Conservation (phyloP, 2,113 vertebrate genomes). For the Xerus inauris region DNA sequence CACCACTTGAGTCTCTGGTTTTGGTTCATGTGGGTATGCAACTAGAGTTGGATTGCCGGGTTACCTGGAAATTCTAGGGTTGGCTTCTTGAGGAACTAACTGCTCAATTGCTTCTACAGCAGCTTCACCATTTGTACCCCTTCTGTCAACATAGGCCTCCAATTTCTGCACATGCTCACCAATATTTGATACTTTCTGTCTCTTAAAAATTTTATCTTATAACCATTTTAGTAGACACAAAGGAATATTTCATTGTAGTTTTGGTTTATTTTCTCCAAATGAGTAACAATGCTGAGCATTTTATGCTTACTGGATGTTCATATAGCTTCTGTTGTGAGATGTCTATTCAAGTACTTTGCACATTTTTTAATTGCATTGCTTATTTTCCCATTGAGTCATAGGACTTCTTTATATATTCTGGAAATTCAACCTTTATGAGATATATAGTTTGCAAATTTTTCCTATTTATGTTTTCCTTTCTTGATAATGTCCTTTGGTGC, state of each 20-base stretch:
- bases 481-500: neutral
- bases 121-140: neutral
- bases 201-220: neutral
- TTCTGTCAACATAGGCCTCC: neutral
- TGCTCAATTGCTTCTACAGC: neutral
- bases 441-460: neutral
- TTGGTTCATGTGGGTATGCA: neutral
- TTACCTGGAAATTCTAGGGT: neutral
- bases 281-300: neutral
- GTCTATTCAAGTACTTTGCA: neutral
- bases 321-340: neutral
- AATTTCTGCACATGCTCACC: neutral
- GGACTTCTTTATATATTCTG: neutral
- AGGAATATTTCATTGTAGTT: neutral
- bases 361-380: neutral
- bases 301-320: neutral
- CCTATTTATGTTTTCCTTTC: neutral
- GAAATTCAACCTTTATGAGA: neutral
- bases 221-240: neutral
- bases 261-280: neutral
- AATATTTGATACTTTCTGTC: neutral
- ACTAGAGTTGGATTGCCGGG: neutral
- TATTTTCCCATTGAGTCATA: neutral
- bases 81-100: neutral
- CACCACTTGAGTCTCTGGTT: neutral